Evolutionary conservation across 2,888 invertebrate species (phyloP), one percentile per base, ranked within the genome.

Genomic region (Hofmannophila pseudospretella): DNA sequence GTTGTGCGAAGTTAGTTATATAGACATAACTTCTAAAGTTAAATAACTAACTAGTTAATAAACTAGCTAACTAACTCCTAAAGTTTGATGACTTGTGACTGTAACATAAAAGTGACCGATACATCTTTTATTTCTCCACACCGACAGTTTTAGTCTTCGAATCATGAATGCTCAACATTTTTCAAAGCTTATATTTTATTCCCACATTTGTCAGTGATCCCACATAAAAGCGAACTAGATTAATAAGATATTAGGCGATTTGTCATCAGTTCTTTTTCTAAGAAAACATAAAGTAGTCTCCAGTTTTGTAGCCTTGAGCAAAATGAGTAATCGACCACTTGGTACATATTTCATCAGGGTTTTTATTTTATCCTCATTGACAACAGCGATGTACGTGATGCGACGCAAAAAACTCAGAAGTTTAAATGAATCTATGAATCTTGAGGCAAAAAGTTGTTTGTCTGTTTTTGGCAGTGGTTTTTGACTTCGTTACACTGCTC

Each of bases 331-430:
- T 67, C 52, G 55, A 44, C 52, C 46, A 49, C 32, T 27, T 16
- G 31, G 31, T 29, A 31, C 30, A 4, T 16, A 16, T 4, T 38
- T 32, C 13, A 31, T 41, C 40, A 49, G 44, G 40, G 56, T 49
- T 3, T 69, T 68, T 69, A 67, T 3, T 69, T 68, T 69, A 67
- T 73, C 67, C 67, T 68, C 58, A 52, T 63, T 52, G 54, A 58
- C 55, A 44, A 56, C 16, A 7, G 7, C 30, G 20, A 7, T 23
- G 30, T 13, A 23, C 23, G 7, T 9, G 13, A 13, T 25, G 9
- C 5, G 22, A 2, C 13, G 13, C 22, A 32, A 23, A 23, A 32
- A 23, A 11, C 7, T 22, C 2, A 4, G 22, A 7, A 2, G 22
- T 22, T 22, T 22, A 22, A 16, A 16, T 9, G 5, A 9, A 9